These are phyloP conservation scores for Ammodytes marinus DNA, from an alignment of 2,113 vertebrate species.

Conservation along the genomic window DNA sequence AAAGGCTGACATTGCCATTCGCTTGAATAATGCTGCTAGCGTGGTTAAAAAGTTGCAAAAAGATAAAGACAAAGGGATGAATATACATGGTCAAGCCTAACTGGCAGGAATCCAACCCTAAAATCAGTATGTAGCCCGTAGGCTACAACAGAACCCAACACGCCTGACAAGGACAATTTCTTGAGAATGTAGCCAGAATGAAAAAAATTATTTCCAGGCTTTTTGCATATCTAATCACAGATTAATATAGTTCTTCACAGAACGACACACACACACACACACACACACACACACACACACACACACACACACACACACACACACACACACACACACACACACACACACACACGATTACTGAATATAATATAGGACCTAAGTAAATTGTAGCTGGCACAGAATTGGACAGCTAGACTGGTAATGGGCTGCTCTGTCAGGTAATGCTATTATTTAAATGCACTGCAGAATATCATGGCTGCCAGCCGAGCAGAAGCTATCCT, in stretches of 20 bases:
- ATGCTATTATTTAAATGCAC: slow-evolving; percentile 40
- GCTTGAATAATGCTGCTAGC: fast-evolving
- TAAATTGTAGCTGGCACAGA: slow-evolving; percentile 6
- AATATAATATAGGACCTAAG: neutral
- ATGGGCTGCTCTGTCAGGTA: slow-evolving; percentile 11
- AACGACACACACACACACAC: neutral
- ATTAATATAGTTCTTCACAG: neutral
- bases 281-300: neutral
- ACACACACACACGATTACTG: neutral
- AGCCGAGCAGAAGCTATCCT: slow-evolving; percentile 9
- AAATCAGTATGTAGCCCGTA: neutral
- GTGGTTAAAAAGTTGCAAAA: neutral
- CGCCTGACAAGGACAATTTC: neutral
- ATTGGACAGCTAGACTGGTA: neutral
- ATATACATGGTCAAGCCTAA: neutral
- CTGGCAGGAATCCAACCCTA: neutral
- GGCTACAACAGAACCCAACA: neutral
- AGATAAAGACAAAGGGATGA: slow-evolving; percentile 10
- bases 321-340: neutral
- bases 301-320: neutral
- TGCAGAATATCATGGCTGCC: slow-evolving; percentile 6
- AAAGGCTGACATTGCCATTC: neutral
- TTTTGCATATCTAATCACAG: slow-evolving; percentile 7
- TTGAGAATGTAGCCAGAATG: neutral
- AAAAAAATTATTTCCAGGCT: neutral